Evolutionary conservation across 1,140 invertebrate species (phyloP).

Genomic region (Archivesica marissinica): DNA sequence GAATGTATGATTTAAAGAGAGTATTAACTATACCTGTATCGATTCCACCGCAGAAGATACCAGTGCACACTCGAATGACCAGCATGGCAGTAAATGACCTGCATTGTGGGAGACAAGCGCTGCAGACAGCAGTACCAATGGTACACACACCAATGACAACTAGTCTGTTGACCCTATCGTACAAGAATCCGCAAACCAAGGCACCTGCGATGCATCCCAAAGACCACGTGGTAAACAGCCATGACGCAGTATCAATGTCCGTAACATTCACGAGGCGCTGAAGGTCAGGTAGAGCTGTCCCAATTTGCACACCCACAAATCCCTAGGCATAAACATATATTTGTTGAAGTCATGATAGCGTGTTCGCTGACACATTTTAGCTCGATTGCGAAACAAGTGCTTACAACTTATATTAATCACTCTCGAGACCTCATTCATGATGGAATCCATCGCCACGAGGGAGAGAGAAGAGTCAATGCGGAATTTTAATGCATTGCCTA

Average conservation of each 20-base stretch:
- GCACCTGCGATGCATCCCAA: slow-evolving; percentile 31
- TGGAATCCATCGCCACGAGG: too few species aligned
- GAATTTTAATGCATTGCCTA: too few species aligned
- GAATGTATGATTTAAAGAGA: too few species aligned
- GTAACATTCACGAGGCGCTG: slow-evolving; percentile 1
- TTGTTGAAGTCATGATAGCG: too few species aligned
- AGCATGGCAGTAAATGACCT: slow-evolving; percentile 25
- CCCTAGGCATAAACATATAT: too few species aligned
- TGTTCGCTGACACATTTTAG: too few species aligned
- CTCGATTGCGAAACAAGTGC: not conserved
- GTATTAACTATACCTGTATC: slow-evolving; percentile 39
- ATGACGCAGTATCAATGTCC: slow-evolving; percentile 43
- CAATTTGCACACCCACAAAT: slow-evolving; percentile 49
- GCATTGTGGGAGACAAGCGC: slow-evolving; percentile 14
- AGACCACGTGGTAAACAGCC: slow-evolving; percentile 53
- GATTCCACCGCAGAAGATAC: slow-evolving; percentile 38
- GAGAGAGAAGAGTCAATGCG: too few species aligned
- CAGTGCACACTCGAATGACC: slow-evolving; percentile 7
- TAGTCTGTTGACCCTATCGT: slow-evolving; percentile 39
- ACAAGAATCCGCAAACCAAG: slow-evolving; percentile 43
- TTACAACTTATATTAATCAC: too few species aligned
- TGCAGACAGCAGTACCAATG: slow-evolving; percentile 19
- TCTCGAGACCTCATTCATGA: too few species aligned
- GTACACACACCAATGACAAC: slow-evolving; percentile 15
- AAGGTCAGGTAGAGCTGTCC: slow-evolving; percentile 48